phyloP scores from a whole-genome alignment of 2,888 invertebrate genomes.

The Argyresthia goedartella region DNA sequence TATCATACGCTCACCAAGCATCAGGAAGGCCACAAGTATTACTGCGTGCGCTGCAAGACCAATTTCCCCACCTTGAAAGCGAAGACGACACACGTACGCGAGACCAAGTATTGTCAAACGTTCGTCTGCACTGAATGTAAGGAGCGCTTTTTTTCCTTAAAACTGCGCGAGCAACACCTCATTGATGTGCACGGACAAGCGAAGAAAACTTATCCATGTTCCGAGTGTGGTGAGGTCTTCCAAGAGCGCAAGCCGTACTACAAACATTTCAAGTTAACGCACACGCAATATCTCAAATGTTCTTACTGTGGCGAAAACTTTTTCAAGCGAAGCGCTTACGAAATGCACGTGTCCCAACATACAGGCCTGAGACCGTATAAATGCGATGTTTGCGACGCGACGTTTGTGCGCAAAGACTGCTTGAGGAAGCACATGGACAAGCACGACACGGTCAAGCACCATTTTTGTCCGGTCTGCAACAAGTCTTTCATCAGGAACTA shows the following conservation, averaged over 20 bases:
- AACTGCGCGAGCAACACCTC: slow-evolving; percentile 7
- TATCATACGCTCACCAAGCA: slow-evolving; percentile 7
- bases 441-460: no score
- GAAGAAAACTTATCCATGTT: slow-evolving; percentile 7
- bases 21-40: neutral
- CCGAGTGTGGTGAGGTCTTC: slow-evolving; percentile 9
- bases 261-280: slow-evolving; percentile 9
- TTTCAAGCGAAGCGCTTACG: neutral
- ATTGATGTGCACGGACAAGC: slow-evolving; percentile 9
- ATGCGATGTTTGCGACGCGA: slow-evolving; percentile 6
- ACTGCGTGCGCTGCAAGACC: slow-evolving; percentile 9
- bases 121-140: slow-evolving; percentile 6
- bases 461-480: no score
- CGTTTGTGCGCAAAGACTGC: no score
- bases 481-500: no score
- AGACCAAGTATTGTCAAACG: slow-evolving; percentile 9
- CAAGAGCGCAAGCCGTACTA: slow-evolving; percentile 4
- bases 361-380: slow-evolving; percentile 6
- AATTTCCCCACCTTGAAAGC: slow-evolving; percentile 6
- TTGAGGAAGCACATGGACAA: no score
- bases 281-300: slow-evolving; percentile 11
- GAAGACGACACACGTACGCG: slow-evolving; percentile 7
- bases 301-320: slow-evolving; percentile 9
- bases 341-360: slow-evolving; percentile 7
- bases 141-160: slow-evolving; percentile 7